Conservation (phyloP, 1,140 invertebrate species). For the Daktulosphaira vitifoliae region DNA sequence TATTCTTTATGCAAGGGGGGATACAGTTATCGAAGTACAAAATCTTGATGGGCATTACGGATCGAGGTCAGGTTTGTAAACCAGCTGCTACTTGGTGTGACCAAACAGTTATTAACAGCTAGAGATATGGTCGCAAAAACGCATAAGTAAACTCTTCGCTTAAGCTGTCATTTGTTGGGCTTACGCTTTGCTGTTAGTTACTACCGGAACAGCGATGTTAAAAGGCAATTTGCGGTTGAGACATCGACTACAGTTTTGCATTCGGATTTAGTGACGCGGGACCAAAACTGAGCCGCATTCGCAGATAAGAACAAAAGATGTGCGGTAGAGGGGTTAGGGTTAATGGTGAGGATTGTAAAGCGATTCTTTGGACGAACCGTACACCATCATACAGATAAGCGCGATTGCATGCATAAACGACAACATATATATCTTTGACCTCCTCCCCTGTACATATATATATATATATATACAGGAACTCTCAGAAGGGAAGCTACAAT, state of each 20-base stretch:
- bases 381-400: neutral
- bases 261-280: slow-evolving; percentile 4
- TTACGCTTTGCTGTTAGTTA: neutral
- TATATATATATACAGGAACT: too few species aligned
- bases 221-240: slow-evolving; percentile 6
- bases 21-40: too few species aligned
- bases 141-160: too few species aligned
- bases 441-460: neutral
- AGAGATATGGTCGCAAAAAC: too few species aligned
- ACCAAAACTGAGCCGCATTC: too few species aligned
- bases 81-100: too few species aligned
- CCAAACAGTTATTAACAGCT: too few species aligned
- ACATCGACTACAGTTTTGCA: slow-evolving; percentile 5
- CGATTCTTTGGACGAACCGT: slow-evolving; percentile 11
- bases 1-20: too few species aligned
- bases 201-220: neutral
- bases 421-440: neutral
- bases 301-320: slow-evolving; percentile 30
- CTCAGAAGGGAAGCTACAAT: too few species aligned
- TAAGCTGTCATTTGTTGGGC: too few species aligned
- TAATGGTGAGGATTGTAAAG: slow-evolving; percentile 34
- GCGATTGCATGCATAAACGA: slow-evolving; percentile 26
- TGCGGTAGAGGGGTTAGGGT: neutral
- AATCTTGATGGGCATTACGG: too few species aligned
- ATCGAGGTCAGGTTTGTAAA: too few species aligned